Evolutionary conservation across 30 jellyfish, hydroid and myxozoan species (phyloP), one percentile per base, ranked within the genome.

Genomic region (Aurelia sp.): DNA sequence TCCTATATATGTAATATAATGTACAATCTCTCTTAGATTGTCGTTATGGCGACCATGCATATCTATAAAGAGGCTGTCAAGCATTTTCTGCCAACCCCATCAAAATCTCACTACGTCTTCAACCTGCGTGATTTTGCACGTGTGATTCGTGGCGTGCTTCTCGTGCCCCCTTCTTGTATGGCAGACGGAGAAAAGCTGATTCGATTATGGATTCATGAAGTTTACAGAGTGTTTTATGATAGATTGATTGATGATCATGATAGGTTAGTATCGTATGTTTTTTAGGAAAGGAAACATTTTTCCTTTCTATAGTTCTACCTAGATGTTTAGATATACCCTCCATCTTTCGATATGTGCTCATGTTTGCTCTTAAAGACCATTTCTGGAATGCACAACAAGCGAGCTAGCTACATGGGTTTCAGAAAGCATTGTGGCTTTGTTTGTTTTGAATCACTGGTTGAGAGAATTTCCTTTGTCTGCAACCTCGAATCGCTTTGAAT

Each of bases 21-120:
- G 52, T 41, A 41, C 41, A 18, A 47, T 64, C 38, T 21, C 53
- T 72, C 85, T 41, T 35, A 95, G 99, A 90, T 95, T 57, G 96
- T 95, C 61, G 99, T 95, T 74, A 95, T 81, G 97, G 99, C 99
- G 60, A 95, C 99, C 64, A 95, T 95, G 99, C 96, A 91, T 24
- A 97, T 95, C 31, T 95, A 95, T 85, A 90, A 95, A 81, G 89
- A 91, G n/a, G 99, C 97, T 3, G 84, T 90, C 47, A 68, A 69
- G 20, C 94, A 95, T 67, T 95, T 95, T 74, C 95, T 95, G 31
- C 99, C 99, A 17, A 95, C 99, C 9, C 99, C 99, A 1, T 82
- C 99, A 19, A 95, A 95, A 59, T 95, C 99, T 3, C 99, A 95
- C 62, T 95, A 95, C 88, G 96, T 95, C 5, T 95, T 95, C 91